Evolutionary conservation across 2,888 invertebrate species (phyloP).

Genomic region (Eremobia ochroleuca): DNA sequence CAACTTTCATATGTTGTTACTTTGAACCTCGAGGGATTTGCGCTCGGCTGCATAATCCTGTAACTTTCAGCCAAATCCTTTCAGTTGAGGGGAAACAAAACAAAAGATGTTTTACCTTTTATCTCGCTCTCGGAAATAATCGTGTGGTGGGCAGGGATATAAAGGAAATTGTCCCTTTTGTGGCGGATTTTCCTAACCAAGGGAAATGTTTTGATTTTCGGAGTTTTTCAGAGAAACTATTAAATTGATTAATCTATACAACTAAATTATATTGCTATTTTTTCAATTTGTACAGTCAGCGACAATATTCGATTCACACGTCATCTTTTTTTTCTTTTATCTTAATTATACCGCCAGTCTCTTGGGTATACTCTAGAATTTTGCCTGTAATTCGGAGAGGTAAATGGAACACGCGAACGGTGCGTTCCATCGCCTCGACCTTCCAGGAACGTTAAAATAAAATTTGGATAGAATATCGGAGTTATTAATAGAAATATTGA

Average conservation of each 20-base stretch:
- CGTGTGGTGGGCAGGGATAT: slow-evolving; percentile 14
- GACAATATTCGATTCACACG: neutral
- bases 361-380: too few relatives aligned
- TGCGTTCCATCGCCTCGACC: too few relatives aligned
- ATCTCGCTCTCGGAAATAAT: slow-evolving; percentile 21
- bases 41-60: slow-evolving; percentile 43
- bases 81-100: slow-evolving; percentile 47
- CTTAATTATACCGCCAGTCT: neutral
- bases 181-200: neutral
- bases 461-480: too few relatives aligned
- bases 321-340: neutral
- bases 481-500: too few relatives aligned
- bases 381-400: too few relatives aligned
- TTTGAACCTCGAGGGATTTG: slow-evolving; percentile 51
- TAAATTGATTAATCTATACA: neutral
- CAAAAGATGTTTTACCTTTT: slow-evolving; percentile 54
- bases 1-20: slow-evolving; percentile 32
- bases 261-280: neutral
- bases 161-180: slow-evolving; percentile 18
- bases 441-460: too few relatives aligned
- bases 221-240: neutral
- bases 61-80: slow-evolving; percentile 45
- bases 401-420: too few relatives aligned
- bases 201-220: too few relatives aligned
- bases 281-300: neutral